Evolutionary conservation across 2,113 vertebrate species (phyloP), one percentile per base, ranked within the genome.

Genomic region (Seriola rivoliana): DNA sequence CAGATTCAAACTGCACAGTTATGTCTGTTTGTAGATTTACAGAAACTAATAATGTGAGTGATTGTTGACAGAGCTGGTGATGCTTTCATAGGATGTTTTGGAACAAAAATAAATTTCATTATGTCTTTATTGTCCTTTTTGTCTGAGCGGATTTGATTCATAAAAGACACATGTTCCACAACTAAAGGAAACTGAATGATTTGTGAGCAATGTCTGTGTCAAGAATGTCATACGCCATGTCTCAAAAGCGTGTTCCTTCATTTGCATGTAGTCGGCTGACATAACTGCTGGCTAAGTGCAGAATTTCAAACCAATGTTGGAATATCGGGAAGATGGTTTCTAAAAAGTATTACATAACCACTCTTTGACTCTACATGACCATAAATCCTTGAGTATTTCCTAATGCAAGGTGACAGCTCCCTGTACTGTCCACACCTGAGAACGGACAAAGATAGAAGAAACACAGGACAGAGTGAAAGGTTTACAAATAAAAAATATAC

Each of bases 351-450:
- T 38, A 21, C 25, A 14, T 63, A 44, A 64, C 34, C 54, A 57
- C 42, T 74, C 70, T 57, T 78, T 71, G 55, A 77, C 42, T 54
- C 36, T 69, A 67, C 34, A 65, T 73, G 64, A 70, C 10, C n/a
- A 55, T 62, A 69, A 73, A 83, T 89, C 81, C 73, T 79, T 81
- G 79, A 88, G 84, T 82, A 75, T 82, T 81, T 86, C 60, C 63
- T 70, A 78, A 88, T 74, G 71, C 73, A 85, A 77, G 52, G 59
- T 85, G 81, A 81, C 55, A 86, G 78, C 68, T 91, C 85, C 89
- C 91, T 92, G 92, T 89, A 86, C 83, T 89, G 82, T 85, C 79
- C 81, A 90, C 78, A 91, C 91, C 90, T 93, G 93, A 93, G 89
- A 86, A 90, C 75, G 48, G 71, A 91, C 58, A 73, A 84, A 88